These are phyloP conservation scores for Brassicogethes aeneus DNA, from an alignment of 2,888 invertebrate genomes.

Conservation along the genomic window DNA sequence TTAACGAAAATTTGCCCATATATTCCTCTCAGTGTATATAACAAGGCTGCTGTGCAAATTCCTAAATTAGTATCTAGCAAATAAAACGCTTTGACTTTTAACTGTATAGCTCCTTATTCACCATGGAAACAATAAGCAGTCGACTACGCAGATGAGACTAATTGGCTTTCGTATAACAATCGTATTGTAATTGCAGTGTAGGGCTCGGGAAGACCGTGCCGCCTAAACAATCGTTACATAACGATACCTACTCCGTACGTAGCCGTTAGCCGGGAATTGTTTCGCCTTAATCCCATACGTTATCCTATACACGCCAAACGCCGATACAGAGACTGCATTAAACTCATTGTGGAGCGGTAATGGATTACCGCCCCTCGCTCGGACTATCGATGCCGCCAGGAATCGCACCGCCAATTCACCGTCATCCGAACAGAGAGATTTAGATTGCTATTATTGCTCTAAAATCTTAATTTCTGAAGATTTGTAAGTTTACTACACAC, in stretches of 20 bases:
- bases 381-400: too few relatives aligned
- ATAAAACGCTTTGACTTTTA: slow-evolving; percentile 5
- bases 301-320: background rate
- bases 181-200: slow-evolving; percentile 7
- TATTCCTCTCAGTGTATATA: too few relatives aligned
- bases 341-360: background rate
- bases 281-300: slow-evolving; percentile 2
- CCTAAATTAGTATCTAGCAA: background rate
- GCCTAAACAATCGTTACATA: slow-evolving; percentile 2
- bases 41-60: too few relatives aligned
- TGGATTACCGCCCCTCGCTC: background rate
- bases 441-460: too few relatives aligned
- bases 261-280: slow-evolving; percentile 1
- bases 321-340: background rate
- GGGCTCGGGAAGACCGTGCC: background rate
- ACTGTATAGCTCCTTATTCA: slow-evolving; percentile 6
- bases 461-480: too few relatives aligned
- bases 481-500: too few relatives aligned
- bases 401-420: too few relatives aligned
- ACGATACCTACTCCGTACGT: slow-evolving; percentile 2
- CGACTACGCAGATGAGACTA: slow-evolving; percentile 9
- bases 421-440: too few relatives aligned
- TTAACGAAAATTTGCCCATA: too few relatives aligned
- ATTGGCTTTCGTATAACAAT: slow-evolving; percentile 11
- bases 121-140: slow-evolving; percentile 6